Conservation (phyloP, 2,797 vertebrate species). For the Parambassis ranga region DNA sequence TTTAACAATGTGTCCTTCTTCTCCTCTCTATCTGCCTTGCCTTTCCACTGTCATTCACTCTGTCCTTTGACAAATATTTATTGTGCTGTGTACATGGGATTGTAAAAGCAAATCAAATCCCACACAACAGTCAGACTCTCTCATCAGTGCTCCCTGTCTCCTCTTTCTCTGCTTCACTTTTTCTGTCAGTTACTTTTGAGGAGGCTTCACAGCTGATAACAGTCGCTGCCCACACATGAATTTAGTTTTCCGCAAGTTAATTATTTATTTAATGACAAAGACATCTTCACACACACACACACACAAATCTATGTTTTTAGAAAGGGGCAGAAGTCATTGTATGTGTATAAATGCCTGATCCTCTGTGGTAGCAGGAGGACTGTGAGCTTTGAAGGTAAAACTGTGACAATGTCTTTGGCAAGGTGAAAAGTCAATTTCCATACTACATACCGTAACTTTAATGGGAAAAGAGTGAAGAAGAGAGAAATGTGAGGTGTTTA, state of each 20-base stretch:
- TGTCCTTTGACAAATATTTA: constrained; percentile 44
- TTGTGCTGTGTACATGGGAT: constrained; percentile 27
- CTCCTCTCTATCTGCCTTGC: constrained; percentile 17
- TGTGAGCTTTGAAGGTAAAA: constrained; percentile 23
- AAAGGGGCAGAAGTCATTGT: not conserved
- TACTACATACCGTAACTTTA: not conserved
- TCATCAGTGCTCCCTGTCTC: not conserved
- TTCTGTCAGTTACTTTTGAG: constrained; percentile 14
- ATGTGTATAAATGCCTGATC: constrained; percentile 3
- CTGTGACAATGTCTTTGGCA: not conserved
- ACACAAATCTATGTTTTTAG: not conserved
- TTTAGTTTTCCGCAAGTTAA: not conserved
- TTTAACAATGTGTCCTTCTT: constrained; percentile 58
- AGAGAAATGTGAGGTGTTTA: not conserved
- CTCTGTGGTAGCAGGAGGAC: constrained; percentile 4
- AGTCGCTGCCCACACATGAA: constrained; percentile 23
- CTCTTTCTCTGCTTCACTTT: not conserved
- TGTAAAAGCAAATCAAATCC: constrained; percentile 56
- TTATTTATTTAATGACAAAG: not conserved
- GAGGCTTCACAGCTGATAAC: constrained; percentile 43
- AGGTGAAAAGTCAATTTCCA: constrained; percentile 20
- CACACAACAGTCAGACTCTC: constrained; percentile 24
- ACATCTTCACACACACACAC: not conserved
- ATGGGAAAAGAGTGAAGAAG: not conserved
- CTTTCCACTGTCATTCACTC: constrained; percentile 45